Evolutionary conservation across 2,797 vertebrate genomes (phyloP).

Genomic region (Megaceryle alcyon): DNA sequence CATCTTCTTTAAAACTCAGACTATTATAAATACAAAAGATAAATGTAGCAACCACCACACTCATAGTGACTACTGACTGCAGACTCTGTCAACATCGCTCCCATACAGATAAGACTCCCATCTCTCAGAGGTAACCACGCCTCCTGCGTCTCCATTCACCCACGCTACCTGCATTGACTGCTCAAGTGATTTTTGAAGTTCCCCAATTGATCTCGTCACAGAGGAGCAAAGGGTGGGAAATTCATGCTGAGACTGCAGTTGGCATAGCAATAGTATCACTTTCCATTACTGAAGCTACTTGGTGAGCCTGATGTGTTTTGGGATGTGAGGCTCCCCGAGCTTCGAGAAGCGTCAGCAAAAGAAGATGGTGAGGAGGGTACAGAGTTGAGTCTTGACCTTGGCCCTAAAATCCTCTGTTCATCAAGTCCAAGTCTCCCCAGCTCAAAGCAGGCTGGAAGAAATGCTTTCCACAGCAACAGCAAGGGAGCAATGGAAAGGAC

Average conservation of each 20-base stretch:
- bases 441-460: not conserved
- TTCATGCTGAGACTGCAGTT: not conserved
- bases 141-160: not conserved
- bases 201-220: not conserved
- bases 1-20: not conserved
- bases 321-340: not conserved
- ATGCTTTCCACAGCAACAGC: not conserved
- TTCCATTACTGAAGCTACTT: not conserved
- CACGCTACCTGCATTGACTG: fast-evolving
- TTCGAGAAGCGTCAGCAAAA: not conserved
- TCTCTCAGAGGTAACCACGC: not conserved
- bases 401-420: not conserved
- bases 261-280: not conserved
- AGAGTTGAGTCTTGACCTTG: not conserved
- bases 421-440: not conserved
- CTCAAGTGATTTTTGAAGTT: not conserved
- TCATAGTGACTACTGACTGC: not conserved
- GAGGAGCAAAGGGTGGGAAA: not conserved
- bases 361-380: not conserved
- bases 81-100: not conserved
- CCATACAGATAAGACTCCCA: fast-evolving
- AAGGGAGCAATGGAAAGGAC: not conserved
- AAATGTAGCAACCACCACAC: not conserved
- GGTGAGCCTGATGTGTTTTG: fast-evolving
- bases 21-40: not conserved